A percentile compares a stretch with the other conserved stretches of the same genome.
Evolutionary conservation across 2,797 vertebrate genomes (phyloP).

Genomic region (Sebastes itinus): DNA sequence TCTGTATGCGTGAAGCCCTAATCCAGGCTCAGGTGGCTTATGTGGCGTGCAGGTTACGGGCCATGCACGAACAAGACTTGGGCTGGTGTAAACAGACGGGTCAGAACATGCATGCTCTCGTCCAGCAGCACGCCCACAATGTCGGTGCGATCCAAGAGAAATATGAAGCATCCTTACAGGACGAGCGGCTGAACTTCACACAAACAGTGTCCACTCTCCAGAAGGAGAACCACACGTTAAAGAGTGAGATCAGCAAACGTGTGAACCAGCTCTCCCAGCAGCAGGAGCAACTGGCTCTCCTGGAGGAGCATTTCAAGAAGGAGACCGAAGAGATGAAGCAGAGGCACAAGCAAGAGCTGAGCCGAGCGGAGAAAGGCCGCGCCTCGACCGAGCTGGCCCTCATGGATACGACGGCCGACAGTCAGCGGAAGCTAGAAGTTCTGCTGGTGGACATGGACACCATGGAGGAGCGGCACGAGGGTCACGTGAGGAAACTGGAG

Average conservation of each 20-base stretch:
- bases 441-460: conserved; percentile 84
- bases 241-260: conserved; percentile 82
- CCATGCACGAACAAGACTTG: conserved; percentile 86
- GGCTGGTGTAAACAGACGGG: conserved; percentile 84
- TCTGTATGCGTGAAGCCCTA: conserved; percentile 91
- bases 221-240: conserved; percentile 88
- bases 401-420: conserved; percentile 82
- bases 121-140: conserved; percentile 84
- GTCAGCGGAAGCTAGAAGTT: conserved; percentile 83
- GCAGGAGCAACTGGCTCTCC: conserved; percentile 79
- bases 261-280: conserved; percentile 80
- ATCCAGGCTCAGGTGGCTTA: conserved; percentile 94
- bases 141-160: conserved; percentile 84
- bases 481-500: conserved; percentile 87
- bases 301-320: conserved; percentile 80
- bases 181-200: conserved; percentile 85
- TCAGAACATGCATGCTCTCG: conserved; percentile 82
- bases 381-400: conserved; percentile 83
- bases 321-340: conserved; percentile 83
- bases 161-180: conserved; percentile 86
- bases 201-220: conserved; percentile 82
- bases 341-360: conserved; percentile 84
- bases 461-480: conserved; percentile 84
- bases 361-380: conserved; percentile 80
- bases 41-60: conserved; percentile 87